These are phyloP conservation scores for Rynchops niger DNA, from an alignment of 2,113 vertebrate genomes.

Conservation along the genomic window DNA sequence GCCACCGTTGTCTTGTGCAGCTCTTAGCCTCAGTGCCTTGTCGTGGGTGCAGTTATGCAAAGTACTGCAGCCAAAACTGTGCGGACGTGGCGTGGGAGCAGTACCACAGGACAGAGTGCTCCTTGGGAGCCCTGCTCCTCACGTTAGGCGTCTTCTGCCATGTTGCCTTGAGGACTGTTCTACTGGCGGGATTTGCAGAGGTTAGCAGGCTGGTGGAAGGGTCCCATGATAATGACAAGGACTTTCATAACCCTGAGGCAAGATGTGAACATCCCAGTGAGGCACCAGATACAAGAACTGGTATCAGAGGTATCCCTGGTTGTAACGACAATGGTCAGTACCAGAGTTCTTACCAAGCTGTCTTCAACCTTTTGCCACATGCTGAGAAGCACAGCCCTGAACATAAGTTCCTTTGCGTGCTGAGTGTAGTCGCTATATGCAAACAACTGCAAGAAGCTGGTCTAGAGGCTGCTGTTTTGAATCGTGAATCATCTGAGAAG, in stretches of 20 bases:
- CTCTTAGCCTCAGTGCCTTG: conserved; percentile 80
- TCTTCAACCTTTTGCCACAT: conserved; percentile 86
- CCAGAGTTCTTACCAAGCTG: conserved; percentile 77
- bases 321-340: conserved; percentile 57
- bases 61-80: conserved; percentile 85
- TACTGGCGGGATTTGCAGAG: conserved; percentile 80
- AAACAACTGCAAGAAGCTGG: conserved; percentile 66
- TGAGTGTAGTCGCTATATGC: conserved; percentile 82
- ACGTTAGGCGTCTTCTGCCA: conserved; percentile 85
- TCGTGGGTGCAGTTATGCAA: conserved; percentile 82
- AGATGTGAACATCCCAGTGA: background rate
- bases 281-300: background rate
- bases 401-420: conserved; percentile 81
- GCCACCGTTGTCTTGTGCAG: conserved; percentile 85
- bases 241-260: background rate
- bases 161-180: conserved; percentile 82
- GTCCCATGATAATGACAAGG: background rate
- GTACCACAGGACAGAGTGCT: conserved; percentile 87
- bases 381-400: conserved; percentile 73
- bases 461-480: conserved; percentile 2
- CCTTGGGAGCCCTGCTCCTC: conserved; percentile 79
- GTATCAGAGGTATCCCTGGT: conserved; percentile 21
- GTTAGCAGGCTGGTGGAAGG: conserved; percentile 27
- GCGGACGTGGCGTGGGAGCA: conserved; percentile 80
- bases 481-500: background rate